Conservation (phyloP, 2,888 invertebrate species). For the Petrolisthes manimaculis region DNA sequence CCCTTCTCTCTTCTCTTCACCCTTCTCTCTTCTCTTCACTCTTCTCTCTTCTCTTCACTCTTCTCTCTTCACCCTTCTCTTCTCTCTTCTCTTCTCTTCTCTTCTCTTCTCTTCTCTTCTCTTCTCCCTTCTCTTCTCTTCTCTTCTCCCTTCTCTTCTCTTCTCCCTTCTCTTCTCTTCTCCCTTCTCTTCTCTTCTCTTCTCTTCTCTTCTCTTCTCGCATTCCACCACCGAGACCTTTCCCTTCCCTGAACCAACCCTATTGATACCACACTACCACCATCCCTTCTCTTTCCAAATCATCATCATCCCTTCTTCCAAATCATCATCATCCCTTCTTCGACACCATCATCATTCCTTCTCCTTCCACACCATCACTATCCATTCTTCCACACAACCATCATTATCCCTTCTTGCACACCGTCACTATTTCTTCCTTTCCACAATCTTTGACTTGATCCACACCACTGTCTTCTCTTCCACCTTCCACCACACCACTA, state of each 20-base stretch:
- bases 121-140: not conserved
- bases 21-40: not conserved
- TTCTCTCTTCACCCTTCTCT: not conserved
- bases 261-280: too few relatives aligned
- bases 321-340: not conserved
- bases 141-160: not conserved
- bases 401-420: too few relatives aligned
- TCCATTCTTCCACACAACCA: not conserved
- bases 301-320: not conserved
- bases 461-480: not conserved
- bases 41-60: not conserved
- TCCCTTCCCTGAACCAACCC: too few relatives aligned
- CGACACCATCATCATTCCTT: not conserved
- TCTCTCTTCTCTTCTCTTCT: not conserved
- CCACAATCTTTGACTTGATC: too few relatives aligned
- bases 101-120: not conserved
- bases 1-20: not conserved
- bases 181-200: not conserved
- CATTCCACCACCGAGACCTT: not conserved
- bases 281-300: not conserved
- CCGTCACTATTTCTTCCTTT: too few relatives aligned
- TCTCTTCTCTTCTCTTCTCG: not conserved
- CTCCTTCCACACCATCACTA: not conserved
- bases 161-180: not conserved
- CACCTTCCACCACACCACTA: not conserved